Evolutionary conservation across 2,797 vertebrate genomes (phyloP).

Genomic region (Anguilla pacifica): DNA sequence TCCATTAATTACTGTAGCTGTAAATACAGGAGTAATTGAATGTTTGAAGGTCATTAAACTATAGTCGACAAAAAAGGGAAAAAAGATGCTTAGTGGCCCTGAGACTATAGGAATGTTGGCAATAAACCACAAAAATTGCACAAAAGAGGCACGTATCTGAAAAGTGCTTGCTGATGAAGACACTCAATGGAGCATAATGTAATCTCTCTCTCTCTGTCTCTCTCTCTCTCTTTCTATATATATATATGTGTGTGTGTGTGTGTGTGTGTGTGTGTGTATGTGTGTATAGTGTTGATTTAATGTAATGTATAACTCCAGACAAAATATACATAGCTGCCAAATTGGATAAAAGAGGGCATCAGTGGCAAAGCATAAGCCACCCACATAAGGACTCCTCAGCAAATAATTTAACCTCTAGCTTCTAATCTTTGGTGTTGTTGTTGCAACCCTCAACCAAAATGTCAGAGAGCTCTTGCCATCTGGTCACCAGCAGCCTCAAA

Average conservation of each 20-base stretch:
- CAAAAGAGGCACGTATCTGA: neutral
- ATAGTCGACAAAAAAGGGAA: neutral
- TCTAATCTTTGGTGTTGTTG: neutral
- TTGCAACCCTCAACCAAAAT: conserved; percentile 2
- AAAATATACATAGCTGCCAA: no score
- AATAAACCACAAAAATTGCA: neutral
- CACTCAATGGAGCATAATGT: neutral
- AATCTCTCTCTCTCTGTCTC: neutral
- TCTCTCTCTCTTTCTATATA: no score
- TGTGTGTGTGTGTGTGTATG: no score
- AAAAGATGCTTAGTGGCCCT: neutral
- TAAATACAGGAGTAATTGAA: neutral
- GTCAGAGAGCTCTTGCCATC: neutral
- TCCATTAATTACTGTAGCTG: neutral
- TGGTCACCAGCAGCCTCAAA: neutral
- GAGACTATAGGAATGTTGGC: neutral
- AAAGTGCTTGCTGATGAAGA: neutral
- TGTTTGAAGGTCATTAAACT: conserved; percentile 9
- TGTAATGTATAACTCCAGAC: neutral
- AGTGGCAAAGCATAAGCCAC: neutral
- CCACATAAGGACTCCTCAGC: neutral
- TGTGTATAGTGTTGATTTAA: neutral
- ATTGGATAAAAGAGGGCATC: neutral
- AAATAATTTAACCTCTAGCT: conserved; percentile 8
- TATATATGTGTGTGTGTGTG: no score